phyloP scores from a whole-genome alignment of 2,113 vertebrate genomes.

The Platichthys flesus region DNA sequence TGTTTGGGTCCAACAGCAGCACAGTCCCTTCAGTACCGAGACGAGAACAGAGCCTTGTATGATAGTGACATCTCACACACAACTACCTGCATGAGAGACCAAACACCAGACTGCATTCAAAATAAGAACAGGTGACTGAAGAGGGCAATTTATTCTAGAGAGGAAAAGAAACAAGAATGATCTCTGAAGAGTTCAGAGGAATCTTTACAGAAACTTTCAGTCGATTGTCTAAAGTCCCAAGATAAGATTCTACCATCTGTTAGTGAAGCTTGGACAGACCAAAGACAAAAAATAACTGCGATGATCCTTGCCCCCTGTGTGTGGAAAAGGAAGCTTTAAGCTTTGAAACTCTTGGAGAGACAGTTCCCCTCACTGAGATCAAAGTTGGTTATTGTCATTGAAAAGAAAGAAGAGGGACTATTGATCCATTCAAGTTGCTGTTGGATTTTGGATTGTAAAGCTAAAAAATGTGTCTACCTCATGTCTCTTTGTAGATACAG shows the following conservation, averaged over 20 bases:
- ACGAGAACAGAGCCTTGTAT: too few species aligned
- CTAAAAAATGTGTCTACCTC: not conserved
- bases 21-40: too few species aligned
- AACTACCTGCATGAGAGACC: not conserved
- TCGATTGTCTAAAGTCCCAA: constrained; percentile 8
- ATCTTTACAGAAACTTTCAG: constrained; percentile 19
- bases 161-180: not conserved
- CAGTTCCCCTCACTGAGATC: constrained; percentile 20
- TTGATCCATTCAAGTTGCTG: constrained; percentile 5
- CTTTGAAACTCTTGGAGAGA: constrained; percentile 32
- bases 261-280: constrained; percentile 12
- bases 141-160: too few species aligned
- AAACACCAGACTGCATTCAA: not conserved
- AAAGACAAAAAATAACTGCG: not conserved
- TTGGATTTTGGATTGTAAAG: not conserved
- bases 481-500: constrained; percentile 5
- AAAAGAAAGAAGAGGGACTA: not conserved
- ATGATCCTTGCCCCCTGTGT: constrained; percentile 36
- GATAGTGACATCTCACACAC: too few species aligned
- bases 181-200: too few species aligned
- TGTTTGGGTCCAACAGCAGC: too few species aligned
- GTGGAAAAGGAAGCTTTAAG: not conserved
- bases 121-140: not conserved
- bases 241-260: constrained; percentile 13
- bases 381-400: constrained; percentile 36